Conservation (phyloP, 2,797 vertebrate genomes). For the Apogon talboti region DNA sequence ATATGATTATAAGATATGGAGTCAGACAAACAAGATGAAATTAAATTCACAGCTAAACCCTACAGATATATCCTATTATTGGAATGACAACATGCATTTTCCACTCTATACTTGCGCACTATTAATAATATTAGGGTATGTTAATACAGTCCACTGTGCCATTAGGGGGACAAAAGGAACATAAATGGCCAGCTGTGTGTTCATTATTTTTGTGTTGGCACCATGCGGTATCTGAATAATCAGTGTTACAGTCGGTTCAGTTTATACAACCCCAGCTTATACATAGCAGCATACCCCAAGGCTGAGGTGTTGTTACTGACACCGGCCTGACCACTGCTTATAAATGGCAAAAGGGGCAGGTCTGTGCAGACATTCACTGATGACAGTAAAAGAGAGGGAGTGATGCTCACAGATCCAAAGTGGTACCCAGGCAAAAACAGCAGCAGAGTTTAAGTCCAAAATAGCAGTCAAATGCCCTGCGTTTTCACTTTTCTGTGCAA, state of each 20-base stretch:
- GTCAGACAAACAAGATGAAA: too few species aligned
- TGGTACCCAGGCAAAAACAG: neutral
- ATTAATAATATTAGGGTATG: slow-evolving; percentile 59
- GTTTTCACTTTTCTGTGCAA: too few species aligned
- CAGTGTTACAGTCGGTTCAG: slow-evolving; percentile 45
- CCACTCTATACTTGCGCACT: neutral
- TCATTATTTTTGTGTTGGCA: slow-evolving; percentile 48
- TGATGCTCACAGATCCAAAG: slow-evolving; percentile 13
- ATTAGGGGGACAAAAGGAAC: slow-evolving; percentile 22
- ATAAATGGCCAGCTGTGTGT: slow-evolving; percentile 25
- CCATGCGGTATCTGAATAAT: slow-evolving; percentile 58
- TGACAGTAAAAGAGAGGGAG: slow-evolving; percentile 38
- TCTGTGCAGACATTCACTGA: slow-evolving; percentile 34
- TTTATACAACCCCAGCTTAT: slow-evolving; percentile 70
- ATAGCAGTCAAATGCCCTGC: too few species aligned
- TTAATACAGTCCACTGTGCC: slow-evolving; percentile 46
- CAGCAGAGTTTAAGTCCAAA: neutral
- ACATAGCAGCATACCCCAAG: slow-evolving; percentile 72
- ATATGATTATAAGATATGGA: too few species aligned
- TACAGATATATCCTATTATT: neutral
- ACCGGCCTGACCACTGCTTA: slow-evolving; percentile 59
- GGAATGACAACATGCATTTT: slow-evolving; percentile 5
- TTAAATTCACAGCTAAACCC: too few species aligned
- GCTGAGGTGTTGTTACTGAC: slow-evolving; percentile 78
- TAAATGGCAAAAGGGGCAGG: slow-evolving; percentile 67